Base-by-base conservation (phyloP, 2,797 vertebrate genomes). In the Crenuchus spilurus region DNA sequence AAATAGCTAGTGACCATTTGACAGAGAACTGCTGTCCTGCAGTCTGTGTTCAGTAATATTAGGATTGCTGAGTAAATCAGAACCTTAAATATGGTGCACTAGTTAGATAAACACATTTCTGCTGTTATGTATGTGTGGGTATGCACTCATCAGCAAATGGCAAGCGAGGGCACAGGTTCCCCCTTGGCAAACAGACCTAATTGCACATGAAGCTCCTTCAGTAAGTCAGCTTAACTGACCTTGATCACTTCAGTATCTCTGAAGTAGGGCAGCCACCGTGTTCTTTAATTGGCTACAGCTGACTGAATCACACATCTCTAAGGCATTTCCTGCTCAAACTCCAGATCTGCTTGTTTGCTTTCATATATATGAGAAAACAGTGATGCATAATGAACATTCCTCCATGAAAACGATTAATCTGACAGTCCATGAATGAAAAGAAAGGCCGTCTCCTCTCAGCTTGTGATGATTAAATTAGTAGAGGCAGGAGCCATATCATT, bases 301-400 rank as follows among this genome's bases (percentile, higher is more conserved):
- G 46, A 64, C 41, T 42, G 58, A 57, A 49, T 41, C 54, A 4
- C 35, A 72, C 48, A 22, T 51, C 62, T 51, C 22, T 18, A 6
- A 72, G 18, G 42, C 22, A 58, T 57, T 8, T 9, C 16, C 16
- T 10, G 28, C n/a, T 42, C 22, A 28, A n/a, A 16, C 30, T 1
- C 24, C 26, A 41, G 13, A 74, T 48, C 42, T 16, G 3, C 41
- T 66, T 71, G 51, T 64, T 76, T 74, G 44, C 51, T 76, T 76
- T 66, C 68, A 65, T 35, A 49, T 20, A 28, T 26, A 70, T n/a
- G 46, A 61, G 22, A 37, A 48, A 75, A 66, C 1, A 48, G 16
- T 55, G 39, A 33, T 33, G 70, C 51, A 77, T 70, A 70, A 73
- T 70, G 58, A 28, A 60, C 20, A 26, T n/a, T 66, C 33, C n/a